These are phyloP conservation scores for Mesocentrotus franciscanus DNA, from an alignment of 53 echinoderm and acorn worm genomes.

Conservation along the genomic window DNA sequence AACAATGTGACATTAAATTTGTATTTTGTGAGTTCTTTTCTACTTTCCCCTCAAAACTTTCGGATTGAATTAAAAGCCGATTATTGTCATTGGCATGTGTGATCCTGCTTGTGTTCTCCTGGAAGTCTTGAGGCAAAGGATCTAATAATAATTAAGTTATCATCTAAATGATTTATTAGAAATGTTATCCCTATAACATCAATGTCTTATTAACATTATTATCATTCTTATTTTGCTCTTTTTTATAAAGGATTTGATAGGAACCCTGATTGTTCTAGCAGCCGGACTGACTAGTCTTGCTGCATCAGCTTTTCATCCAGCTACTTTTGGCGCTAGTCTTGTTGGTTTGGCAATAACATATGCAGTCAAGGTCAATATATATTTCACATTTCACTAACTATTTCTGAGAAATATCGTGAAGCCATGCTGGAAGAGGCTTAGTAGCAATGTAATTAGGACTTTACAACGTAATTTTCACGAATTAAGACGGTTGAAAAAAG, in stretches of 20 bases:
- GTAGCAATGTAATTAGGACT: too few relatives aligned
- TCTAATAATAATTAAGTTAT: not conserved
- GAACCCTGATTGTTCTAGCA: slow-evolving; percentile 76
- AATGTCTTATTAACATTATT: not conserved
- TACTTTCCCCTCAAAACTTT: too few relatives aligned
- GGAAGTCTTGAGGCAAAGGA: not conserved
- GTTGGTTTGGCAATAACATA: slow-evolving; percentile 93
- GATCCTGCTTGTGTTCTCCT: too few relatives aligned
- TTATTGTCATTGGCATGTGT: too few relatives aligned
- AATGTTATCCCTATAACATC: too few relatives aligned
- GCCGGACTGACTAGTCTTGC: slow-evolving; percentile 77
- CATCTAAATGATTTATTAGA: too few relatives aligned
- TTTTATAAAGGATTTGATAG: slow-evolving; percentile 80
- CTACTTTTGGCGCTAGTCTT: slow-evolving; percentile 74
- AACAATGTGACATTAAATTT: too few relatives aligned
- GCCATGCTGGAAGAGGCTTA: not conserved
- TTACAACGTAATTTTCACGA: too few relatives aligned
- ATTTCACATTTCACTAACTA: not conserved
- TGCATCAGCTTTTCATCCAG: slow-evolving; percentile 34
- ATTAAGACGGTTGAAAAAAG: too few relatives aligned
- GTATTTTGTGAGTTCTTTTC: too few relatives aligned
- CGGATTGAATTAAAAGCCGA: too few relatives aligned
- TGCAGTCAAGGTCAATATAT: slow-evolving; percentile 78
- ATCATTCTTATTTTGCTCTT: not conserved
- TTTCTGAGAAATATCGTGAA: not conserved